Conservation (phyloP, 1,140 invertebrate genomes). For the Eufriesea mexicana region DNA sequence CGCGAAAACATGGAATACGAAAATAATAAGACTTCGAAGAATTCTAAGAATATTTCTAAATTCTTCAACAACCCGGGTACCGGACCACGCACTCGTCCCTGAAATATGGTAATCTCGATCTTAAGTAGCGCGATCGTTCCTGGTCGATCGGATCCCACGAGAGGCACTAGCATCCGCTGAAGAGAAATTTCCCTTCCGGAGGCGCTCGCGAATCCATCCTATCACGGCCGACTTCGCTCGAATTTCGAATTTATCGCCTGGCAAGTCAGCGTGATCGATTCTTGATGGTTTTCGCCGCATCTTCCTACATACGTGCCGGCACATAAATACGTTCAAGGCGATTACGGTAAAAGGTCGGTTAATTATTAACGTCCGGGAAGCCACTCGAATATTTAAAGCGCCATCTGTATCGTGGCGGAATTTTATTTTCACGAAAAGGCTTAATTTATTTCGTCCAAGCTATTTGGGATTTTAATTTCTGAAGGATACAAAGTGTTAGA, state of each 20-base stretch:
- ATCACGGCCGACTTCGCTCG: constrained; percentile 31
- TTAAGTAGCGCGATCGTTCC: not conserved
- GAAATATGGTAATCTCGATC: constrained; percentile 3
- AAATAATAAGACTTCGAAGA: no score
- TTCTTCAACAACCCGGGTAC: no score
- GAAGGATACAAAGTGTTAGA: no score
- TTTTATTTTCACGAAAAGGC: not conserved
- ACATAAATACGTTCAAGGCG: constrained; percentile 62
- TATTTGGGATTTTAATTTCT: no score
- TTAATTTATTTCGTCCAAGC: no score
- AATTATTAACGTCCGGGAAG: constrained; percentile 62
- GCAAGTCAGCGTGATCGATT: constrained; percentile 43
- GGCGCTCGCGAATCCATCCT: constrained; percentile 25
- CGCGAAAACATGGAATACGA: no score
- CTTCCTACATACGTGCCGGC: not conserved
- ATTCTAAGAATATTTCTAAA: no score
- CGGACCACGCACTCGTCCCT: not conserved
- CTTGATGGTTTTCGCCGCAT: constrained; percentile 38
- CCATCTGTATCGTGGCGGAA: not conserved
- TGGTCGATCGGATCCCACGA: constrained; percentile 2
- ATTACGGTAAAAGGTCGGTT: constrained; percentile 61
- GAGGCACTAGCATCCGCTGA: not conserved
- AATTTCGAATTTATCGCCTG: constrained; percentile 44
- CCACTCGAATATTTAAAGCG: not conserved
- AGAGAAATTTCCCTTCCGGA: constrained; percentile 38